Evolutionary conservation across 2,797 vertebrate species (phyloP), one percentile per base, ranked within the genome.

Genomic region (Anabas testudineus): DNA sequence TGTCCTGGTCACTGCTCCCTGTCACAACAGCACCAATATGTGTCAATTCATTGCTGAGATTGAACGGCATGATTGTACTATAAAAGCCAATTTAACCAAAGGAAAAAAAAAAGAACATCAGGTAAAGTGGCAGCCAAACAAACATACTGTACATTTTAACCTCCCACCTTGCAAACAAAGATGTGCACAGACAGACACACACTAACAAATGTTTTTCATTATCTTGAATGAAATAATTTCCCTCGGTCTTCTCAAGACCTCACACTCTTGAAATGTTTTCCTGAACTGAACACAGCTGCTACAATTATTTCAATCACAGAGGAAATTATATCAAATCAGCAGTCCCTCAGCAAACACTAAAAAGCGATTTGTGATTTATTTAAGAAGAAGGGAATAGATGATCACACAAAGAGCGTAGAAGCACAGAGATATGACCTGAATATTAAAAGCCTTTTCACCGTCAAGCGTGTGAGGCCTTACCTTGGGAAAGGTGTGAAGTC

Each of bases 271-370:
- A 73, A 79, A 80, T 24, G 54, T 56, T 56, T 76, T 28, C 67
- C 61, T 58, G 37, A 83, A 81, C 47, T 61, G 34, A n/a, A 74
- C 78, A 74, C 63, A 55, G 71, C 75, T 76, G 65, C 71, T 62
- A 42, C 62, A 81, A 87, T 87, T 81, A 82, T 84, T 88, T 80
- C 53, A 71, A 82, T 86, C 78, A 77, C 68, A 80, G 66, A 61
- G 63, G 70, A 78, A 85, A 87, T 83, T 18, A 81, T 52, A 86
- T 87, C 37, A 83, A 79, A 87, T 83, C 63, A 70, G 45, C 49
- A 37, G 45, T 45, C 42, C 7, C 60, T 56, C 39, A 32, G 66
- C 61, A 75, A 81, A 81, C 71, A 51, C 69, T 69, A 71, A 46
- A 66, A 55, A 71, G 37, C 39, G 18, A 42, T 64, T 77, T 71